Percentiles rank a stretch among this genome's conserved stretches.
phyloP scores from a whole-genome alignment of 2,113 vertebrate genomes.

The Phrynosoma platyrhinos region DNA sequence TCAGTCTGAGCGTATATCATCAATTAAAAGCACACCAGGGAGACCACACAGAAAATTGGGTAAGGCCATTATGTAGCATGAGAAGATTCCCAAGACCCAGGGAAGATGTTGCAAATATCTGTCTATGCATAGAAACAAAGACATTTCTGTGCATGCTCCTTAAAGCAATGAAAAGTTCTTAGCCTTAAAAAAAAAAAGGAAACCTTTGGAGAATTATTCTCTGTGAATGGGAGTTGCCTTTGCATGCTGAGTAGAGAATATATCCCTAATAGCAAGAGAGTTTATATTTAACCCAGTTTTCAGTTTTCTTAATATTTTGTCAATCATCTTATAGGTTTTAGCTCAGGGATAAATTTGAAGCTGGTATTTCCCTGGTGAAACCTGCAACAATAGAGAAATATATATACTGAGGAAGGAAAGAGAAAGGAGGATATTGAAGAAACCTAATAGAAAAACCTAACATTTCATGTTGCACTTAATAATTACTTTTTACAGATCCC shows the following conservation, averaged over 20 bases:
- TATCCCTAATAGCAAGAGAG: constrained; percentile 56
- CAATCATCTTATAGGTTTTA: constrained; percentile 76
- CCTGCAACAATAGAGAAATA: constrained; percentile 69
- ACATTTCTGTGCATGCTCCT: constrained; percentile 40
- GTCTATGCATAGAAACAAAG: constrained; percentile 49
- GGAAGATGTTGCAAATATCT: constrained; percentile 56
- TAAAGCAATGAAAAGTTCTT: constrained; percentile 61
- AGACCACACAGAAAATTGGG: constrained; percentile 1
- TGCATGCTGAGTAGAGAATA: constrained; percentile 56
- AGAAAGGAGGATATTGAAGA: constrained; percentile 69
- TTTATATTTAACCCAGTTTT: constrained; percentile 73
- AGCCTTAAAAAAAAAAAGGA: constrained; percentile 57
- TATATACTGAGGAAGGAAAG: constrained; percentile 57
- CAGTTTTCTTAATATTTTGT: constrained; percentile 74
- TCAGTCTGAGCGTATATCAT: constrained; percentile 5
- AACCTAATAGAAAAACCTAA: constrained; percentile 75
- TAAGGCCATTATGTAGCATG: not conserved
- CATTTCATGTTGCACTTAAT: constrained; percentile 69
- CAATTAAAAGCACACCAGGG: constrained; percentile 23
- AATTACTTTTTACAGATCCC: constrained; percentile 73
- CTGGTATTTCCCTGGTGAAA: constrained; percentile 72
- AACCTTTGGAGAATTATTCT: constrained; percentile 56
- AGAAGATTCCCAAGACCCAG: constrained; percentile 44
- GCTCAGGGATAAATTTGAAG: constrained; percentile 77
- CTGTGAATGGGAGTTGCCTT: constrained; percentile 48